Conservation (phyloP, 2,113 vertebrate genomes). For the Pachypanchax playfairii region DNA sequence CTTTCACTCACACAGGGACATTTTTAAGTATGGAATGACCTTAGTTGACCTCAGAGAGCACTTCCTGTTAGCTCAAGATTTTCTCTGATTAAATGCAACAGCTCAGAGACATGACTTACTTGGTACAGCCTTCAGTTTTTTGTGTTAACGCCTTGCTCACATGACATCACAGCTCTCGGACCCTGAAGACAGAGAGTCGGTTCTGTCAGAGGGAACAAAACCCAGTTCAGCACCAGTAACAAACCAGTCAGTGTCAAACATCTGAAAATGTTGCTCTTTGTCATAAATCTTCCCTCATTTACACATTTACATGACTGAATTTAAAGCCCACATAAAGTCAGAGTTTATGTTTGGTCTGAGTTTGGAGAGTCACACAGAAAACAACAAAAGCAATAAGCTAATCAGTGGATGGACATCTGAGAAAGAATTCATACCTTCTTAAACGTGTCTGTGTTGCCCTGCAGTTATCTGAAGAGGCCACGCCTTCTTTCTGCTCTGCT, state of each 20-base stretch:
- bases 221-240: neutral
- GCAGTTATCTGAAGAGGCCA: no score
- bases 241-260: constrained; percentile 10
- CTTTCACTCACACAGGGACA: neutral
- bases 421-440: no score
- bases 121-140: constrained; percentile 17
- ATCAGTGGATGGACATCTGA: no score
- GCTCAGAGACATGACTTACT: neutral
- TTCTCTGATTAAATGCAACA: no score
- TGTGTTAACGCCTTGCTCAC: neutral
- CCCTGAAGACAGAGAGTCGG: neutral
- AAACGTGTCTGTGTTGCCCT: no score
- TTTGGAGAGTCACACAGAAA: no score
- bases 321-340: no score
- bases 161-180: constrained; percentile 1
- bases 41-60: neutral
- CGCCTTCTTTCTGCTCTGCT: no score
- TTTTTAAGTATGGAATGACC: neutral
- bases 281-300: no score
- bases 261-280: neutral
- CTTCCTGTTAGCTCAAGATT: neutral
- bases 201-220: constrained; percentile 9
- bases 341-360: no score
- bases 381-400: no score
- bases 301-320: no score